Percentiles rank a stretch among this genome's conserved stretches.
Conservation (phyloP, 2,113 vertebrate species). For the Tinamus guttatus region DNA sequence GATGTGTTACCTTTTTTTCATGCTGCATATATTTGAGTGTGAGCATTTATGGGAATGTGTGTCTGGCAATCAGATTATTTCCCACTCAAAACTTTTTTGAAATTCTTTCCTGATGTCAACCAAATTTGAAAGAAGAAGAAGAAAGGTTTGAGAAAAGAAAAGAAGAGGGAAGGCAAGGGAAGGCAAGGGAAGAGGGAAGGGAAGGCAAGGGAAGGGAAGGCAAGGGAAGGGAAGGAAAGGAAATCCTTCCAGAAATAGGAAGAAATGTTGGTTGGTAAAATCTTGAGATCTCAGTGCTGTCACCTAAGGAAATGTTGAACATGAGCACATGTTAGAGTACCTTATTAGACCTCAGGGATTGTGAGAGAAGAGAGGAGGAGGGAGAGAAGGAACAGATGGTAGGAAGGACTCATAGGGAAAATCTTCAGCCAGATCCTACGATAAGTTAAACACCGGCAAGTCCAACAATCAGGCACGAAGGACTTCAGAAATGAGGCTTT, state of each 20-base stretch:
- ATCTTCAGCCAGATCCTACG: neutral
- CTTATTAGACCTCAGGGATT: neutral
- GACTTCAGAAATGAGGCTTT: neutral
- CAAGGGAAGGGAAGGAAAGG: too few relatives aligned
- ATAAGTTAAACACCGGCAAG: neutral
- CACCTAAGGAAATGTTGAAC: neutral
- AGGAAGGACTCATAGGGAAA: neutral
- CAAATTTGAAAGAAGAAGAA: neutral
- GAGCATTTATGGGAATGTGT: neutral
- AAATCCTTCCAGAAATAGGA: neutral
- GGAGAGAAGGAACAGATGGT: neutral
- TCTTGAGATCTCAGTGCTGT: neutral
- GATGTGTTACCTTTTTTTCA: neutral
- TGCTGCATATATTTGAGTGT: neutral
- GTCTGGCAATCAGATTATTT: neutral
- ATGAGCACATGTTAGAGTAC: neutral
- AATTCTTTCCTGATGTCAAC: neutral
- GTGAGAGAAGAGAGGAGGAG: neutral
- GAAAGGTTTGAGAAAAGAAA: too few relatives aligned
- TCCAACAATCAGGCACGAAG: neutral
- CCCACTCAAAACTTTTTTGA: neutral
- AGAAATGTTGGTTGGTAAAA: neutral
- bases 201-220: neutral
- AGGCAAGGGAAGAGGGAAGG: neutral
- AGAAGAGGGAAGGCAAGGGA: too few relatives aligned